Evolutionary conservation across 2,888 invertebrate species (phyloP), one percentile per base, ranked within the genome.

Genomic region (Antheraea assamensis): DNA sequence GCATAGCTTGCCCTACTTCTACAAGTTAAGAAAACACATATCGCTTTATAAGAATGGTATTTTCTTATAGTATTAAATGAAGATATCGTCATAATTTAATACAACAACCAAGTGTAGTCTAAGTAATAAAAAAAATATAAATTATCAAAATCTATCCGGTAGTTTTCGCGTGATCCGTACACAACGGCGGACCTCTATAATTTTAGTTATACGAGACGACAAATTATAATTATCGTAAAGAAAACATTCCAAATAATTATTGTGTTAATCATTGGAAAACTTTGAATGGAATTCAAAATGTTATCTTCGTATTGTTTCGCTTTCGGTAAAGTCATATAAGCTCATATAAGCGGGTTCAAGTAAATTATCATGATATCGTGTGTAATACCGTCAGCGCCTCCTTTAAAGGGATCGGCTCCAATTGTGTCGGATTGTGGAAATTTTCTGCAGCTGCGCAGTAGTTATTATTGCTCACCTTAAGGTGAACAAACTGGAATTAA

Each of bases 401-500:
- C 77, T 71, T 72, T 77, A 79, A 78, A 77, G 76, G 78, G 77
- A 76, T 76, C 72, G 76, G 73, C 77, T 78, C 72, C 76, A 71
- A 80, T 78, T 82, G 81, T 75, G 72, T 74, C 31, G 31, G 73
- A 75, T 82, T 82, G 78, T 81, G 80, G 80, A 81, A 80, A 80
- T 78, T 74, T 55, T 74, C 61, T 72, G 79, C 82, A 83, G 82
- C 81, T 83, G 83, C 71, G 79, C 71, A 75, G 79, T 75, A 74
- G 77, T 75, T 74, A 74, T 76, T 76, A 74, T 68, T 68, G 68
- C 74, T 74, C 75, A 70, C 66, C 71, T 71, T 58, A 73, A 73
- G 73, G 70, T 73, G 73, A 73, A 73, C 58, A 73, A 73, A 73
- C 73, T 73, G 35, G 73, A 73, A 68, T 74, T 74, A 74, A 70